These are phyloP conservation scores for Pampusana beccarii DNA, from an alignment of 2,113 vertebrate genomes.

Conservation along the genomic window DNA sequence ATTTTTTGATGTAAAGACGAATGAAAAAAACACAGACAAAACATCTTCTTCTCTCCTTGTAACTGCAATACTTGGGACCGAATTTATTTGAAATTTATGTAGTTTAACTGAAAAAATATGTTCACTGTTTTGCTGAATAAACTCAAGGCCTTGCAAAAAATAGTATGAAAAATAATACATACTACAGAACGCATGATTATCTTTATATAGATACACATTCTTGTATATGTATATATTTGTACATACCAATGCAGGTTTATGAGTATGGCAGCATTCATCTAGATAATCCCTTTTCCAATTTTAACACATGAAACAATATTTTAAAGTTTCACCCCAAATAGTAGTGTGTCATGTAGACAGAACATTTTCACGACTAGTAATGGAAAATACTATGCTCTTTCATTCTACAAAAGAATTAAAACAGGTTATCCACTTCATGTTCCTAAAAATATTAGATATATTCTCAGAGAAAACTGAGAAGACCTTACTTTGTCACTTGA, in stretches of 20 bases:
- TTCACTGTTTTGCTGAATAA: not conserved
- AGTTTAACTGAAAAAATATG: not conserved
- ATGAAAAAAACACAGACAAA: not conserved
- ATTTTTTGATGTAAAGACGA: not conserved
- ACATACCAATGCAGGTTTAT: not conserved
- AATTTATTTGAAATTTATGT: not conserved
- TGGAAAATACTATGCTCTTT: not conserved
- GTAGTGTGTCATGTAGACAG: not conserved
- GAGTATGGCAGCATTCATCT: not conserved
- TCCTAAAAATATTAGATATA: not conserved
- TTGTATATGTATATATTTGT: not conserved
- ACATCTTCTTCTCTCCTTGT: not conserved
- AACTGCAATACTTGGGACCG: not conserved
- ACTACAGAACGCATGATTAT: accelerated
- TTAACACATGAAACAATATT: not conserved
- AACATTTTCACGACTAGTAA: not conserved
- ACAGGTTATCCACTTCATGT: not conserved
- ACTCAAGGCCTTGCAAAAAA: not conserved
- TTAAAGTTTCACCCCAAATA: not conserved
- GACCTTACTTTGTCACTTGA: not conserved
- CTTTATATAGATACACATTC: not conserved
- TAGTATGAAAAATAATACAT: not conserved
- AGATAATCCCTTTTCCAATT: not conserved
- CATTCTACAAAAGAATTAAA: not conserved
- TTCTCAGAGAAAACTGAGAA: not conserved